Evolutionary conservation across 2,888 invertebrate genomes (phyloP).

Genomic region (Drosophila aldrichi): DNA sequence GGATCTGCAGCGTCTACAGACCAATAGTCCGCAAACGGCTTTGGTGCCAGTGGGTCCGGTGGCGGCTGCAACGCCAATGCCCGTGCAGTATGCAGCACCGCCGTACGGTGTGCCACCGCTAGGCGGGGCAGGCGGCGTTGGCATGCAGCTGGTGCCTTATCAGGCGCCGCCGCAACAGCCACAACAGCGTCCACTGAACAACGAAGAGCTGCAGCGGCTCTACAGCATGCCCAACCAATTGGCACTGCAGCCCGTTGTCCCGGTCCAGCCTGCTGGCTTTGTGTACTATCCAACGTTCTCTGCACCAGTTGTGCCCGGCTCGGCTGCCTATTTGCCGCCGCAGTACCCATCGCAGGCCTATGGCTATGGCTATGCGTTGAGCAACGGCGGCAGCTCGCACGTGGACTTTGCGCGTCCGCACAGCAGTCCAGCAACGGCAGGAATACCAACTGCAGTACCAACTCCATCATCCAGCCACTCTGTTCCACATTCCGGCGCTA

Average conservation of each 20-base stretch:
- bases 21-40: slow-evolving; percentile 67
- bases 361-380: slow-evolving; percentile 57
- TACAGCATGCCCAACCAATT: slow-evolving; percentile 82
- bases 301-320: slow-evolving; percentile 67
- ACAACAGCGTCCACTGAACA: slow-evolving; percentile 83
- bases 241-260: slow-evolving; percentile 56
- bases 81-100: slow-evolving; percentile 33
- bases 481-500: slow-evolving; percentile 47
- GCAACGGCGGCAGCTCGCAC: slow-evolving; percentile 42
- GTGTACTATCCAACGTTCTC: slow-evolving; percentile 65
- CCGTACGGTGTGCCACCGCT: slow-evolving; percentile 41
- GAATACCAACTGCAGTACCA: slow-evolving; percentile 15
- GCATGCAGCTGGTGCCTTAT: slow-evolving; percentile 83
- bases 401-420: slow-evolving; percentile 58
- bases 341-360: slow-evolving; percentile 71
- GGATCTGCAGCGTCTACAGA: slow-evolving; percentile 86
- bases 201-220: slow-evolving; percentile 83
- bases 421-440: slow-evolving; percentile 24
- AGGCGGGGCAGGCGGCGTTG: slow-evolving; percentile 41
- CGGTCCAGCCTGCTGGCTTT: slow-evolving; percentile 47
- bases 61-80: slow-evolving; percentile 61
- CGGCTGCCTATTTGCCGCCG: slow-evolving; percentile 73
- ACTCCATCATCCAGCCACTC: slow-evolving; percentile 20
- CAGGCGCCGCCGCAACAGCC: slow-evolving; percentile 66
- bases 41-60: slow-evolving; percentile 75